phyloP scores from a whole-genome alignment of 2,113 vertebrate genomes.

The Antennarius striatus region DNA sequence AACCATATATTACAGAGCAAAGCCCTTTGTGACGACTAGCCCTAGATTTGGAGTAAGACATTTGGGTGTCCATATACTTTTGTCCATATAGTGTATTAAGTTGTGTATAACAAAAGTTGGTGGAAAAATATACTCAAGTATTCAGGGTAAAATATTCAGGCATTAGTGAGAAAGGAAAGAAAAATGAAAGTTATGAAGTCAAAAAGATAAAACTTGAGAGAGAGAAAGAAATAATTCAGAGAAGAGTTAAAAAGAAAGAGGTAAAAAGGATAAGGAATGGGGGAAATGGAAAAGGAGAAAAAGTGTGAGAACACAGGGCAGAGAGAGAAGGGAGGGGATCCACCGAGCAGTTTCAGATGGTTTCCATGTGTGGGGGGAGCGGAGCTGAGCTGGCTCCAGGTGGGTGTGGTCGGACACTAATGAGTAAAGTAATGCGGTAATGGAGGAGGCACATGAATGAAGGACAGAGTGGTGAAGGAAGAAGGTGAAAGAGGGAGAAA shows the following conservation, averaged over 20 bases:
- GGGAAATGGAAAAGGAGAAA: slow-evolving; percentile 39
- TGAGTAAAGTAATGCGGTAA: slow-evolving; percentile 79
- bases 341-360: slow-evolving; percentile 72
- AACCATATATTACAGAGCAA: no score
- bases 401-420: slow-evolving; percentile 79
- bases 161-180: slow-evolving; percentile 2
- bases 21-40: no score
- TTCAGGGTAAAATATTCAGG: neutral
- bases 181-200: neutral
- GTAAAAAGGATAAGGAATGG: slow-evolving; percentile 31
- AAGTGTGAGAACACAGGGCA: slow-evolving; percentile 48
- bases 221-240: slow-evolving; percentile 2
- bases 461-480: slow-evolving; percentile 26
- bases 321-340: slow-evolving; percentile 62
- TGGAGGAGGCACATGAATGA: slow-evolving; percentile 66
- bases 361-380: slow-evolving; percentile 79
- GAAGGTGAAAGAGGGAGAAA: slow-evolving; percentile 32
- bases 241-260: slow-evolving; percentile 16
- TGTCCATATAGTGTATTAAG: neutral
- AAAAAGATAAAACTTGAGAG: neutral
- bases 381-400: slow-evolving; percentile 68
- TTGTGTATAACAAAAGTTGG: neutral
- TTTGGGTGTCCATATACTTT: neutral
- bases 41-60: no score
- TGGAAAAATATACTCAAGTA: no score